Evolutionary conservation across 2,797 vertebrate genomes (phyloP), one percentile per base, ranked within the genome.

Genomic region (Microcaecilia unicolor): DNA sequence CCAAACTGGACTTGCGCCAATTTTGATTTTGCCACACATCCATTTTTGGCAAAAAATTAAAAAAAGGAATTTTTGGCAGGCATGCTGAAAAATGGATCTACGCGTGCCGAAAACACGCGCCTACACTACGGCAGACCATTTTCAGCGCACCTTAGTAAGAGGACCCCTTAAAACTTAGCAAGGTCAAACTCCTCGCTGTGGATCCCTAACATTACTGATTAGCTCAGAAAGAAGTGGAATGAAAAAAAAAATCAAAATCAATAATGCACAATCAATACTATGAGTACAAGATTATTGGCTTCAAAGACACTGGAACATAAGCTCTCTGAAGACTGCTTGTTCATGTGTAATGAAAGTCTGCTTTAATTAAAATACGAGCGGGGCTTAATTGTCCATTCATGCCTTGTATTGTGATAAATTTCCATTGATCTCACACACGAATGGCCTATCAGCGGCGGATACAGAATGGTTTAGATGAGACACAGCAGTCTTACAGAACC

Each of bases 231-330:
- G 63, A 54, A 55, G 55, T 50, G 60, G 66, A 51, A 48, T 67
- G 39, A 38, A 70, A 63, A 60, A 65, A 60, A 72, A 74, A 62
- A 60, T 57, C 61, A 63, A 73, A 75, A 81, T 84, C 73, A 61
- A 78, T 75, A 78, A 38, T 3, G 24, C 50, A 33, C 62, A 68
- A 64, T 75, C 44, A 15, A 64, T 67, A 64, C 28, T 36, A 19
- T 54, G 28, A 25, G 40, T 17, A 23, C 11, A 50, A 37, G 43
- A 47, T 47, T 42, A 47, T 47, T 52, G 43, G 43, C 49, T 41
- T 22, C 28, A 34, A 37, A 33, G 32, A 44, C 35, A 40, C 30
- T 28, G 18, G 47, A 55, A 48, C 14, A 34, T 28, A 6, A 62
- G 17, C 10, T 35, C 45, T 18, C 9, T 25, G 25, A 37, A 34